phyloP scores from a whole-genome alignment of 2,888 invertebrate species.

The Cataglyphis rosenhaueri region DNA sequence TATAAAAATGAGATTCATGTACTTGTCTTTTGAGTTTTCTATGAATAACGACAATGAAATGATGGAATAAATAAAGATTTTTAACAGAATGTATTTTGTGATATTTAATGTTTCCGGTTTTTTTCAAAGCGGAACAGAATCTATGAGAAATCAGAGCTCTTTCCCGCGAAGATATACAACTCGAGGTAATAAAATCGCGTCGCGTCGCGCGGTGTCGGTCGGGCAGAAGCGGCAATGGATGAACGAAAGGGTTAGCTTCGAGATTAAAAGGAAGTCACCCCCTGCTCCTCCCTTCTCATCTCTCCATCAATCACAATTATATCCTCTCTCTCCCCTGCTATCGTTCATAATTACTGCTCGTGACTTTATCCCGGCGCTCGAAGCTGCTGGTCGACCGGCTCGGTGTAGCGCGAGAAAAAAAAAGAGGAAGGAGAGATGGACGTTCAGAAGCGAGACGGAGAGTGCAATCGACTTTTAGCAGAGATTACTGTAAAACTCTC shows the following conservation, averaged over 20 bases:
- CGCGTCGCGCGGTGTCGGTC: conserved; percentile 56
- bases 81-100: not conserved
- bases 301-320: conserved; percentile 85
- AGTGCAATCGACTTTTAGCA: conserved; percentile 60
- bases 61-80: not conserved
- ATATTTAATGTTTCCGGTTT: not conserved
- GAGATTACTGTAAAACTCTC: conserved; percentile 61
- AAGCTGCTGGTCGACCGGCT: conserved; percentile 63
- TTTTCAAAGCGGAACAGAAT: not conserved
- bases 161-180: conserved; percentile 62
- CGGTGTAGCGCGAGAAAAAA: conserved; percentile 44
- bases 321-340: conserved; percentile 80
- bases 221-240: conserved; percentile 78
- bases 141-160: conserved; percentile 31
- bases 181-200: conserved; percentile 77
- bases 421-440: conserved; percentile 12
- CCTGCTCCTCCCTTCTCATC: conserved; percentile 77
- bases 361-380: conserved; percentile 81
- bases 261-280: conserved; percentile 85
- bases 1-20: not conserved
- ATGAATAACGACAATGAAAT: not conserved
- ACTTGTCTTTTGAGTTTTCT: not conserved
- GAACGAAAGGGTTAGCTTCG: conserved; percentile 83
- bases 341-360: conserved; percentile 85
- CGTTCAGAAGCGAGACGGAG: conserved; percentile 8